Evolutionary conservation across 2,888 invertebrate species (phyloP).

Genomic region (Drosophila vallismaia): DNA sequence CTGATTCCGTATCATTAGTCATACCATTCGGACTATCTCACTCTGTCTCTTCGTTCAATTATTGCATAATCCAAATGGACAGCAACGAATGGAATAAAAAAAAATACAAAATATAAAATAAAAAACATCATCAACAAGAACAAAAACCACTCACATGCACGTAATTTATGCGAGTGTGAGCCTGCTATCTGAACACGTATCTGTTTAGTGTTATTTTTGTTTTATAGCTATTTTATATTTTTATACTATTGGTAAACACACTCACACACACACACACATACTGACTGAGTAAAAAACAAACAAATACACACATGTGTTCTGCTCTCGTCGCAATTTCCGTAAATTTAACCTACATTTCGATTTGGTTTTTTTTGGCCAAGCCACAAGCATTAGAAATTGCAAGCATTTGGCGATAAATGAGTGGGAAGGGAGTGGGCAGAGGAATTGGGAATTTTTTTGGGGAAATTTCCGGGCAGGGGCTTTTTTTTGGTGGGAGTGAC

Average conservation of each 20-base stretch:
- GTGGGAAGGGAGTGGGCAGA: background rate
- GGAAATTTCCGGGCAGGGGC: background rate
- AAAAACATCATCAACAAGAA: conserved; percentile 33
- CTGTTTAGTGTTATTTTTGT: conserved; percentile 45
- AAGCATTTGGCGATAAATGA: conserved; percentile 17
- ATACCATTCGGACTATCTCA: conserved; percentile 28
- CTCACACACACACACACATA: background rate
- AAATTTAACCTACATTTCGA: conserved; percentile 76
- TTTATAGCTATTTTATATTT: conserved; percentile 53
- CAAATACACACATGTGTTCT: background rate
- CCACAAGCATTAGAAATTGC: conserved; percentile 55
- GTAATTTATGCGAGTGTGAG: conserved; percentile 3
- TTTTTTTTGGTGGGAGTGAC: background rate
- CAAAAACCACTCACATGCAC: conserved; percentile 39
- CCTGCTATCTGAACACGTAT: conserved; percentile 46
- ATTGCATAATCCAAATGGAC: conserved; percentile 61
- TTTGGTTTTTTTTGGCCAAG: conserved; percentile 43
- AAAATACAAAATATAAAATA: conserved; percentile 10
- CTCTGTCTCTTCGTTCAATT: conserved; percentile 36
- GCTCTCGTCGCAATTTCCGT: conserved; percentile 70
- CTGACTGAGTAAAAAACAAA: background rate
- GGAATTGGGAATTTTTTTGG: conserved; percentile 37
- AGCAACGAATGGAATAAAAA: conserved; percentile 25
- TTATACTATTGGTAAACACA: conserved; percentile 18
- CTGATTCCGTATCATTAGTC: conserved; percentile 35